Percentiles rank a stretch among this genome's conserved stretches.
Evolutionary conservation across 2,797 vertebrate species (phyloP).

Genomic region (Hirundo rustica): DNA sequence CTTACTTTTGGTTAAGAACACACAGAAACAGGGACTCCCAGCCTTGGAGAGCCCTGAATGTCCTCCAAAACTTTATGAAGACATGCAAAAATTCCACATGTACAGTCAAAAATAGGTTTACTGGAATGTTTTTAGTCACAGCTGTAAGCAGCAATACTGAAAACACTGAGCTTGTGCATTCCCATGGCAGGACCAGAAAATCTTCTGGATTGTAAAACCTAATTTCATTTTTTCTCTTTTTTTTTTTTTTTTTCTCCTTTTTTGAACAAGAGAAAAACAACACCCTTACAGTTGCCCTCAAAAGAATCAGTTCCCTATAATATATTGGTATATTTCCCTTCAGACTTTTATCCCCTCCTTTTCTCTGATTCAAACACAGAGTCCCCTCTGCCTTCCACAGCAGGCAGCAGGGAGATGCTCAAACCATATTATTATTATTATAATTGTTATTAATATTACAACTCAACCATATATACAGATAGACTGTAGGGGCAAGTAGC

Average conservation of each 20-base stretch:
- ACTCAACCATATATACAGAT: slow-evolving; percentile 65
- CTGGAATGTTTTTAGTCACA: slow-evolving; percentile 76
- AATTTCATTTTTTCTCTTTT: neutral
- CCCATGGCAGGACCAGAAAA: slow-evolving; percentile 48
- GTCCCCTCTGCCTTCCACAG: neutral
- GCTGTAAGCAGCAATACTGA: slow-evolving; percentile 69
- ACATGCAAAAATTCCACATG: neutral
- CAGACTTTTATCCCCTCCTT: neutral
- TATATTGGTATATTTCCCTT: neutral
- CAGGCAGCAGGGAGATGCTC: slow-evolving; percentile 17
- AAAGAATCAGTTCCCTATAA: neutral
- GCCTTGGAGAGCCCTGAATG: neutral
- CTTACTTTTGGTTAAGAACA: neutral
- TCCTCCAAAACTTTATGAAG: neutral
- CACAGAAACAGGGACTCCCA: neutral
- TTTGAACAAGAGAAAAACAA: slow-evolving; percentile 2
- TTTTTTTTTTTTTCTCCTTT: neutral
- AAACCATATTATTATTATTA: neutral
- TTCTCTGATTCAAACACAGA: neutral
- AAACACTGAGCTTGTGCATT: slow-evolving; percentile 67
- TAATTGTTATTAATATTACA: slow-evolving; percentile 52
- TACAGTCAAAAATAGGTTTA: slow-evolving; percentile 76
- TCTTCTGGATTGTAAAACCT: slow-evolving; percentile 42
- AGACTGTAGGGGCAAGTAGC: slow-evolving; percentile 54
- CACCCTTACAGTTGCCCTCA: neutral